phyloP scores from a whole-genome alignment of 1,140 invertebrate species.

The Oryctes rhinoceros region DNA sequence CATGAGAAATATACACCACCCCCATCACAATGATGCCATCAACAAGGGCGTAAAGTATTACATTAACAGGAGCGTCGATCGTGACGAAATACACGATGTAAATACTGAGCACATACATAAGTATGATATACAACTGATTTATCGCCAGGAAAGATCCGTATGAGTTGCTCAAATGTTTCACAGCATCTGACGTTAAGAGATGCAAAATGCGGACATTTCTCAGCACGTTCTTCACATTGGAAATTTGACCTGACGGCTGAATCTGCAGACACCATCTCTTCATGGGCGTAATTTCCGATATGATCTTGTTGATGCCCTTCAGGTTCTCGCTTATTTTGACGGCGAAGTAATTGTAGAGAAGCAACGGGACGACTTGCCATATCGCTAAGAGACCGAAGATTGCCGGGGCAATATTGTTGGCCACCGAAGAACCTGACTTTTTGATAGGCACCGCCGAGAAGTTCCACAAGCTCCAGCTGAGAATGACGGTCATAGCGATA shows the following conservation, averaged over 20 bases:
- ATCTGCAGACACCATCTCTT: neutral
- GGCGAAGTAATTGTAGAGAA: constrained; percentile 33
- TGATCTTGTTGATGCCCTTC: neutral
- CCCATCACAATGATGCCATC: constrained; percentile 12
- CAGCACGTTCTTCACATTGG: neutral
- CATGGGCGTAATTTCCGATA: constrained; percentile 1
- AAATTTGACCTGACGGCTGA: neutral
- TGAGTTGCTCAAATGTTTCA: constrained; percentile 26
- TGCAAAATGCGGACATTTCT: neutral
- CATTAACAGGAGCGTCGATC: neutral
- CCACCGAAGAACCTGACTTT: neutral
- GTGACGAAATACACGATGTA: neutral
- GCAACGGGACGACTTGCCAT: constrained; percentile 30
- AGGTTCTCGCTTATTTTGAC: neutral
- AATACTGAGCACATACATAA: constrained; percentile 25
- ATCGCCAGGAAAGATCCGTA: constrained; percentile 34
- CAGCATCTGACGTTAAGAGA: constrained; percentile 1
- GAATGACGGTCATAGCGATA: neutral
- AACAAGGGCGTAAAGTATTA: constrained; percentile 20
- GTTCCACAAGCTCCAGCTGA: neutral
- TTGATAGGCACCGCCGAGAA: neutral
- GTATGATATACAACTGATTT: constrained; percentile 28
- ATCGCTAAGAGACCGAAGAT: constrained; percentile 24
- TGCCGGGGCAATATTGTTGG: neutral
- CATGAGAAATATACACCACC: constrained; percentile 28